Conservation (phyloP, 2,113 vertebrate genomes). For the Gobio gobio region DNA sequence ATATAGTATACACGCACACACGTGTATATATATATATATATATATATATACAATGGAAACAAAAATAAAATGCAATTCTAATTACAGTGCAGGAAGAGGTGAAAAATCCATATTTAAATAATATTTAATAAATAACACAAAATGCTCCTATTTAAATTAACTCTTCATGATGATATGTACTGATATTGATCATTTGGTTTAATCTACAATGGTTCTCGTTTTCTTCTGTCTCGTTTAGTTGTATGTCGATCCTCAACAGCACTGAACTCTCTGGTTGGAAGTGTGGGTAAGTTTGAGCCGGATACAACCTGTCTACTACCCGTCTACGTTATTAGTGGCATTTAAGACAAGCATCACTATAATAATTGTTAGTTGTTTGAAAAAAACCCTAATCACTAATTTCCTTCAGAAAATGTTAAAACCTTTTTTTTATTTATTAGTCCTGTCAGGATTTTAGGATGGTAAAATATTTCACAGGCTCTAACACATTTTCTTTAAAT, state of each 20-base stretch:
- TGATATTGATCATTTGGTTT: not conserved
- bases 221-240: conserved; percentile 64
- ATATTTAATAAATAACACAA: too few relatives aligned
- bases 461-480: not conserved
- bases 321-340: not conserved
- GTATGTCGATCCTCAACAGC: conserved; percentile 71
- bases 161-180: too few relatives aligned
- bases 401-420: not conserved
- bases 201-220: not conserved
- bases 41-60: too few relatives aligned
- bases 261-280: conserved; percentile 74
- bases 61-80: too few relatives aligned
- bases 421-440: not conserved
- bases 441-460: not conserved
- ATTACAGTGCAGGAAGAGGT: too few relatives aligned
- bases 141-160: too few relatives aligned
- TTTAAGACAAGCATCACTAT: not conserved
- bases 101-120: too few relatives aligned
- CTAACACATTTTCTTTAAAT: not conserved
- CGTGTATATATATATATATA: too few relatives aligned
- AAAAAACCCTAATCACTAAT: not conserved
- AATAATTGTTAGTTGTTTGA: not conserved
- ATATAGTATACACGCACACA: too few relatives aligned
- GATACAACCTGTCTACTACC: too few relatives aligned
- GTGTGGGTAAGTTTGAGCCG: conserved; percentile 73